Base-by-base conservation (phyloP, 2,797 vertebrate genomes). In the Lophotriccus pileatus region DNA sequence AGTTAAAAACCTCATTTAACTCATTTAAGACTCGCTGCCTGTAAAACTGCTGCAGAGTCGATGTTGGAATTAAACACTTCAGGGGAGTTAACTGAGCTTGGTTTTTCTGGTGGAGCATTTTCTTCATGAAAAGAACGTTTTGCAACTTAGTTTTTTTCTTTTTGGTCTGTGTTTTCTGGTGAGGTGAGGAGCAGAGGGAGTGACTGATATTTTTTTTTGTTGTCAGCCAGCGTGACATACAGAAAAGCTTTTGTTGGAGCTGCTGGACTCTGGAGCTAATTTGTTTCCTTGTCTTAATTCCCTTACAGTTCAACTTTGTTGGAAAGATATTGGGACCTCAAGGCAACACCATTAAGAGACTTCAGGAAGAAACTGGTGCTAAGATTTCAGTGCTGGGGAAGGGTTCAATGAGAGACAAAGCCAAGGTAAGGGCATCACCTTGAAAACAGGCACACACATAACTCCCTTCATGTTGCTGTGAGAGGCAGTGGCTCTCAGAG, bases 371-470 rank as follows among this genome's bases (percentile, higher is more conserved):
- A 84, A 99, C 99, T 2, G 99, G 99, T 47, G 99, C 99, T 30
- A 99, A 99, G 96, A 99, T 99, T 78, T 99, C 99, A 2, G 99
- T 99, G 46, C 97, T 99, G 87, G 99, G 99, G 2, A 99, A 99
- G 94, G 99, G 99, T 2, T 99, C 99, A 4, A 99, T 99, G 99
- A 98, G 99, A 94, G 99, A 99, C 83, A 99, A 99, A 96, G 98
- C 98, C 66, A 99, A 99, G 99, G 99, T 99, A 94, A 93, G 91
- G 75, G n/a, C 6, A 8, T n/a, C 47, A 9, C 23, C 49, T 16
- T 36, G 63, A 27, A 47, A 46, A n/a, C 10, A 3, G 14, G 3
- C 22, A 0, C 7, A 1, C 19, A 1, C 1, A 0, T 5, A 23
- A 24, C 34, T 18, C 44, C 21, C 37, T 78, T 32, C 18, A 3